Percentiles rank a stretch among this genome's conserved stretches.
Conservation (phyloP, 2,113 vertebrate species). For the Gobio gobio region DNA sequence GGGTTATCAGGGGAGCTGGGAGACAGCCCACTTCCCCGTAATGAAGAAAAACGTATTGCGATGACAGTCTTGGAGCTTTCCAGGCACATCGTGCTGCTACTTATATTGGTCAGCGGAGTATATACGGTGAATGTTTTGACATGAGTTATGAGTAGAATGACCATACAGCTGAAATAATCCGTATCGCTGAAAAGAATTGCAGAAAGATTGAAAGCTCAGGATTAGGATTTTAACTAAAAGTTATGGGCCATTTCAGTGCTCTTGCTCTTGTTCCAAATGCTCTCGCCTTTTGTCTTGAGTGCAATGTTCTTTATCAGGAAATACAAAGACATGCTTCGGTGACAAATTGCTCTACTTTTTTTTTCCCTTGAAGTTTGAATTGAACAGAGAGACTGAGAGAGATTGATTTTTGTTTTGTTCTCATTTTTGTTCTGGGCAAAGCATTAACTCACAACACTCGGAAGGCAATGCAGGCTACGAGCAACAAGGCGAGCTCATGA, state of each 20-base stretch:
- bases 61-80: conserved; percentile 50
- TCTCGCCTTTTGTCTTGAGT: conserved; percentile 18
- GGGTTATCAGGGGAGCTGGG: conserved; percentile 59
- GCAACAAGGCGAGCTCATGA: conserved; percentile 9
- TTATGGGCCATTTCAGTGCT: conserved; percentile 9
- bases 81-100: conserved; percentile 27
- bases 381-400: conserved; percentile 24
- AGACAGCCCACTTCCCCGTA: conserved; percentile 50
- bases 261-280: neutral
- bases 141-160: neutral
- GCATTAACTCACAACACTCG: conserved; percentile 30
- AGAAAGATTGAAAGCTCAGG: neutral
- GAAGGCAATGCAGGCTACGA: conserved; percentile 20
- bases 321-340: conserved; percentile 34
- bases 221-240: neutral
- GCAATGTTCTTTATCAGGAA: conserved; percentile 25
- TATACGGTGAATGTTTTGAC: conserved; percentile 12
- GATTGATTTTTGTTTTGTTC: conserved; percentile 48
- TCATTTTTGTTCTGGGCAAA: conserved; percentile 23
- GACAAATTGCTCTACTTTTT: conserved; percentile 31
- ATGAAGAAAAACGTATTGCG: conserved; percentile 51
- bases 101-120: neutral
- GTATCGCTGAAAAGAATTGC: neutral
- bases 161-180: neutral
- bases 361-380: conserved; percentile 29